phyloP scores from a whole-genome alignment of 2,888 invertebrate species.

The Apotomis betuletana region DNA sequence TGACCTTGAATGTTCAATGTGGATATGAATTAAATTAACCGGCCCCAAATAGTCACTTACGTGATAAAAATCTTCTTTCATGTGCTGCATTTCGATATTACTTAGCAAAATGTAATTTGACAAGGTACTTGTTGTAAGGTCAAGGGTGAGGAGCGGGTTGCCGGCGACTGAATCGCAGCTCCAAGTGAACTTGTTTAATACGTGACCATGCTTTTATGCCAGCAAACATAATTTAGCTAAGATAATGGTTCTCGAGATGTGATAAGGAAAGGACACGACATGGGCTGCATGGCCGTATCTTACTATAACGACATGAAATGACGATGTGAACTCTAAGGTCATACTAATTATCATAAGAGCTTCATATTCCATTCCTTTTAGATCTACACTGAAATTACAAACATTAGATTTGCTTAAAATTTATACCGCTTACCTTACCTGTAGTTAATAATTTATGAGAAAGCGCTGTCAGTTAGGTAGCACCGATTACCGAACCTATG shows the following conservation, averaged over 20 bases:
- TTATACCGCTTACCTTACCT: too few relatives aligned
- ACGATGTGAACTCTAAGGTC: not conserved
- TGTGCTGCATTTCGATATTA: constrained; percentile 20
- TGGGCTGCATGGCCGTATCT: not conserved
- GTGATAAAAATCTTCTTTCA: constrained; percentile 25
- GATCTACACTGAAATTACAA: too few relatives aligned
- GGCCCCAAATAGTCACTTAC: constrained; percentile 14
- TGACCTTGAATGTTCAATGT: not conserved
- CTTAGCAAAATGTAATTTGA: not conserved
- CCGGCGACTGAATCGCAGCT: constrained; percentile 15
- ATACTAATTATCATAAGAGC: too few relatives aligned
- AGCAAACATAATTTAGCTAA: constrained; percentile 2
- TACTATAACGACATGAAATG: constrained; percentile 8
- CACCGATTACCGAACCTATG: too few relatives aligned
- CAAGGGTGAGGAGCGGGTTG: not conserved
- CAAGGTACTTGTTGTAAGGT: not conserved
- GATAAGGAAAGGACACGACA: constrained; percentile 16
- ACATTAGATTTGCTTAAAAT: too few relatives aligned
- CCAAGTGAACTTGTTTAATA: constrained; percentile 22
- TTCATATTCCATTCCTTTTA: too few relatives aligned
- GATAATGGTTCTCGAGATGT: constrained; percentile 28
- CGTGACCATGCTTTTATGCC: constrained; percentile 15
- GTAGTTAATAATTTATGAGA: too few relatives aligned
- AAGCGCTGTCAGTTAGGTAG: too few relatives aligned
- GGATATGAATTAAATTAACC: not conserved